Evolutionary conservation across 1,140 invertebrate species (phyloP).

Genomic region (Tetramorium simillimum): DNA sequence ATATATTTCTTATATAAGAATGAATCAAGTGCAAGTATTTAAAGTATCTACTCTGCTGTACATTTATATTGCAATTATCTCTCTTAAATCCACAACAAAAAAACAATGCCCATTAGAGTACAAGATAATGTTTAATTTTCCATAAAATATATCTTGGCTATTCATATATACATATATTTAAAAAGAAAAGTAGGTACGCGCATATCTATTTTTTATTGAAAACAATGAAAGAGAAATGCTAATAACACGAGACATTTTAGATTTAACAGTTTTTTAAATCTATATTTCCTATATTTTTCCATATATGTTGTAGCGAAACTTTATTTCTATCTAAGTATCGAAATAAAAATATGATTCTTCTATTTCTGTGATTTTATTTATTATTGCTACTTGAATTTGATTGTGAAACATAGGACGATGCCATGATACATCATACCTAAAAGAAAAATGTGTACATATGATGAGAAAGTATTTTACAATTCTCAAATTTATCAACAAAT

Average conservation of each 20-base stretch:
- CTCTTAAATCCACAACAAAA: slow-evolving; percentile 7
- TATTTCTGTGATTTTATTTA: slow-evolving; percentile 4
- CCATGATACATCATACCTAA: not conserved
- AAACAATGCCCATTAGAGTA: slow-evolving; percentile 56
- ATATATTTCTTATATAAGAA: slow-evolving; percentile 25
- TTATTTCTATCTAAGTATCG: slow-evolving; percentile 20
- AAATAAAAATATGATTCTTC: slow-evolving; percentile 46
- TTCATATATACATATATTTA: slow-evolving; percentile 52
- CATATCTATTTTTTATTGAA: slow-evolving; percentile 55
- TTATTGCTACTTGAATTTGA: not conserved
- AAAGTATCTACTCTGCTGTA: slow-evolving; percentile 27
- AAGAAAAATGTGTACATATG: not conserved
- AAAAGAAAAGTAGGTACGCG: slow-evolving; percentile 33
- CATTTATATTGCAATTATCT: not conserved
- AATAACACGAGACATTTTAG: not conserved
- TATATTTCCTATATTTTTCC: slow-evolving; percentile 21
- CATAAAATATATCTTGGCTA: slow-evolving; percentile 69
- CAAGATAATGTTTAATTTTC: slow-evolving; percentile 70
- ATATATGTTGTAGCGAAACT: not conserved
- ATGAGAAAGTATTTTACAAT: slow-evolving; percentile 17
- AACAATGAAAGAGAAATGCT: not conserved
- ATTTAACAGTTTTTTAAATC: slow-evolving; percentile 39
- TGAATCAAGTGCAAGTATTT: not conserved
- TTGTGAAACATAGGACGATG: not conserved
- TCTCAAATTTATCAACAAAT: not conserved